phyloP scores from a whole-genome alignment of 2,888 invertebrate genomes.

The Furcula furcula region DNA sequence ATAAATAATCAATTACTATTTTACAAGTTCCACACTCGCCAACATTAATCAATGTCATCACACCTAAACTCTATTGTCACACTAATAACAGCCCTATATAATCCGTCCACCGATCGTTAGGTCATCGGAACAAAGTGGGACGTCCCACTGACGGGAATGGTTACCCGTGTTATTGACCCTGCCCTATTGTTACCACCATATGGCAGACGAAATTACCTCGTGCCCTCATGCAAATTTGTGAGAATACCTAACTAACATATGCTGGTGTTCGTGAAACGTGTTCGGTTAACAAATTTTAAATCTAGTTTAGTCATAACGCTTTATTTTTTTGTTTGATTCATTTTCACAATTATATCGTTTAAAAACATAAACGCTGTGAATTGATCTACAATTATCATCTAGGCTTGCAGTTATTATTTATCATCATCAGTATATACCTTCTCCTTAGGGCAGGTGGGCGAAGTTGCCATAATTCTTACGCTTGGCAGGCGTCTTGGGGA shows the following conservation, averaged over 20 bases:
- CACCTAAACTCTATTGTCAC: slow-evolving; percentile 4
- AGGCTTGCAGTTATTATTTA: no score
- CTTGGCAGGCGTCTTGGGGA: no score
- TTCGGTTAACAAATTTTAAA: slow-evolving; percentile 26
- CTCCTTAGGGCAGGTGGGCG: no score
- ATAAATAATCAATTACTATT: no score
- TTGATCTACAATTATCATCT: no score
- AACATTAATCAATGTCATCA: not conserved
- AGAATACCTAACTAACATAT: slow-evolving; percentile 37
- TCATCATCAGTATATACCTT: no score
- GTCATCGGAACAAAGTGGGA: slow-evolving; percentile 66
- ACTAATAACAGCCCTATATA: slow-evolving; percentile 50
- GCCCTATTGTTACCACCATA: slow-evolving; percentile 74
- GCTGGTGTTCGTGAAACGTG: slow-evolving; percentile 31
- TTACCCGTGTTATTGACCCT: slow-evolving; percentile 76
- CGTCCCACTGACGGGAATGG: slow-evolving; percentile 68
- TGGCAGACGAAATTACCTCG: slow-evolving; percentile 62
- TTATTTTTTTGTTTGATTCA: no score
- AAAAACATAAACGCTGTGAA: no score
- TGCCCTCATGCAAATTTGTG: slow-evolving; percentile 51
- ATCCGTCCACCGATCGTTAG: slow-evolving; percentile 41
- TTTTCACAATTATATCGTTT: no score
- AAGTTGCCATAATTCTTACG: no score
- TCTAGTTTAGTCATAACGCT: no score
- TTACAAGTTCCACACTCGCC: not conserved